Percentiles rank a stretch among this genome's conserved stretches.
phyloP scores from a whole-genome alignment of 2,113 vertebrate genomes.

The Ursus arctos region DNA sequence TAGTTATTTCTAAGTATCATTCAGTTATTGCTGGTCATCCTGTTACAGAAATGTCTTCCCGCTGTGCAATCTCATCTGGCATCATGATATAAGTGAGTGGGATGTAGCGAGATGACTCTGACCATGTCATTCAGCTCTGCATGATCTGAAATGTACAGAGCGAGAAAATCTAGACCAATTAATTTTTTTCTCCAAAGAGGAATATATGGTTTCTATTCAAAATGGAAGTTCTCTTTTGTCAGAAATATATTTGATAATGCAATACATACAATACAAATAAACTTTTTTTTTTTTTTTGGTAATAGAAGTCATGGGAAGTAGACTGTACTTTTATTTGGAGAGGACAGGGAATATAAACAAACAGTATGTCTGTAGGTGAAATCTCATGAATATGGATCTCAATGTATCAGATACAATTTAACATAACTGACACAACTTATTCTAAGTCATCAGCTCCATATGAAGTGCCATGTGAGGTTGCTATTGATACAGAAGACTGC shows the following conservation, averaged over 20 bases:
- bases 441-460: background rate
- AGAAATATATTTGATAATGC: background rate
- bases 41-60: background rate
- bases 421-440: background rate
- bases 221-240: background rate
- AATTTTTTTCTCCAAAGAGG: background rate
- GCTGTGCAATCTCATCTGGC: background rate
- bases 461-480: background rate
- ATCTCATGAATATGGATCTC: background rate
- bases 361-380: background rate
- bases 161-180: background rate
- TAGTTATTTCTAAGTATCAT: background rate
- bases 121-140: background rate
- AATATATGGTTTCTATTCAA: background rate
- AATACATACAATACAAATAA: background rate
- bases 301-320: background rate
- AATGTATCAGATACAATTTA: background rate
- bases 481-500: background rate
- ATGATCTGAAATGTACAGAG: background rate
- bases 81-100: background rate
- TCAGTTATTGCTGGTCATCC: background rate
- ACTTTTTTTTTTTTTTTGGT: background rate
- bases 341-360: background rate
- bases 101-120: background rate
- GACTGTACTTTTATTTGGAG: background rate